A percentile compares a stretch with the other conserved stretches of the same genome.
phyloP scores from a whole-genome alignment of 2,113 vertebrate species.

The Heterotis niloticus region DNA sequence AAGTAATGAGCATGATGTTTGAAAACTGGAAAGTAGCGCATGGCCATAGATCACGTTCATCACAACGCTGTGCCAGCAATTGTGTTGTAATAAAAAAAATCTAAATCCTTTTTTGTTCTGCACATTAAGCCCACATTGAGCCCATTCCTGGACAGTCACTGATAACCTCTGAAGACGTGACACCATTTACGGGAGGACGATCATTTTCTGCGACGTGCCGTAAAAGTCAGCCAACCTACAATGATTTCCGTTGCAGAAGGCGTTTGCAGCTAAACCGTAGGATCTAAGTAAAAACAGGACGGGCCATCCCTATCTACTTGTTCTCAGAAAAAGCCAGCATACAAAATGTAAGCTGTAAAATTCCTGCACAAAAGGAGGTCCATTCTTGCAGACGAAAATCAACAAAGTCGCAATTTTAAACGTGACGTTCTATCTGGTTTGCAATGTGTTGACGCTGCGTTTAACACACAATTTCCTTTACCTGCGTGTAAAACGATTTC shows the following conservation, averaged over 20 bases:
- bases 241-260: slow-evolving; percentile 45
- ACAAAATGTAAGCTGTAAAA: too few relatives aligned
- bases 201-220: slow-evolving; percentile 51
- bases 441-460: too few relatives aligned
- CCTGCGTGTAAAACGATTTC: too few relatives aligned
- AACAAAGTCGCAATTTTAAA: too few relatives aligned
- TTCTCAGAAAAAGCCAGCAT: too few relatives aligned
- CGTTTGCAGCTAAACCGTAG: slow-evolving; percentile 23
- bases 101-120: slow-evolving; percentile 34
- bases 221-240: slow-evolving; percentile 44
- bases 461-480: too few relatives aligned
- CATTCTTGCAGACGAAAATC: too few relatives aligned
- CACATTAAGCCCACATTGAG: slow-evolving; percentile 57
- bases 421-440: too few relatives aligned
- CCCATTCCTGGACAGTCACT: slow-evolving; percentile 53
- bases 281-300: slow-evolving; percentile 30
- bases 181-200: slow-evolving; percentile 51
- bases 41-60: background rate
- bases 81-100: slow-evolving; percentile 40
- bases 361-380: too few relatives aligned
- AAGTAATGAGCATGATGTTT: background rate
- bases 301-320: too few relatives aligned
- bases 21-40: background rate
- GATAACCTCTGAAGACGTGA: slow-evolving; percentile 50
- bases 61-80: background rate